phyloP scores from a whole-genome alignment of 1,140 invertebrate genomes.

The Arctopsyche grandis region DNA sequence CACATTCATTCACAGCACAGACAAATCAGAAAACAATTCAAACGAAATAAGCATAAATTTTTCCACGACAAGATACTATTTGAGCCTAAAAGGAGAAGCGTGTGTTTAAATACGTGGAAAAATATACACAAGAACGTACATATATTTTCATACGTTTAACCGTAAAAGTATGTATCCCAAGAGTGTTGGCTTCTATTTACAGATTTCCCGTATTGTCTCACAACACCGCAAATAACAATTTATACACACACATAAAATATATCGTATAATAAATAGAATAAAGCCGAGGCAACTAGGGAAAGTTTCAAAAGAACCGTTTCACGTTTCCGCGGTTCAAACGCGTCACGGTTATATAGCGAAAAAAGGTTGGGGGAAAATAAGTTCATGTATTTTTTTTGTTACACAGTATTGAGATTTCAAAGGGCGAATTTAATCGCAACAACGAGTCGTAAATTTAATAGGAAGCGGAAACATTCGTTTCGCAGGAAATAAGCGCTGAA shows the following conservation, averaged over 20 bases:
- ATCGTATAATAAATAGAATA: too few relatives aligned
- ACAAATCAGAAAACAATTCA: too few relatives aligned
- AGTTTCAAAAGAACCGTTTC: too few relatives aligned
- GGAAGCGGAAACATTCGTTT: neutral
- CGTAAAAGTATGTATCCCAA: conserved; percentile 9
- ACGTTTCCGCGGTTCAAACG: too few relatives aligned
- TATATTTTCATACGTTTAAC: conserved; percentile 1
- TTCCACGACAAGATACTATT: too few relatives aligned
- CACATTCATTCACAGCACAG: too few relatives aligned
- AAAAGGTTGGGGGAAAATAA: neutral
- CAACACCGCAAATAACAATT: conserved; percentile 3
- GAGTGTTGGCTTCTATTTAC: neutral
- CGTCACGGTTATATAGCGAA: neutral
- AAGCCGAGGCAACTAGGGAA: too few relatives aligned
- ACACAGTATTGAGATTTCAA: conserved; percentile 1
- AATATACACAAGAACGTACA: neutral
- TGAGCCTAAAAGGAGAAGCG: too few relatives aligned
- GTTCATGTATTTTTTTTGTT: too few relatives aligned
- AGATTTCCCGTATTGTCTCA: conserved; percentile 12
- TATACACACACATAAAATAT: neutral
- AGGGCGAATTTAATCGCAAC: neutral
- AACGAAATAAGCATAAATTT: too few relatives aligned
- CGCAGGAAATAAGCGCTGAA: neutral
- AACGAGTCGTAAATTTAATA: conserved; percentile 11
- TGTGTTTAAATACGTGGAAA: conserved; percentile 5